Base-by-base conservation (phyloP, 1,140 invertebrate species). In the Calycopis cecrops region DNA sequence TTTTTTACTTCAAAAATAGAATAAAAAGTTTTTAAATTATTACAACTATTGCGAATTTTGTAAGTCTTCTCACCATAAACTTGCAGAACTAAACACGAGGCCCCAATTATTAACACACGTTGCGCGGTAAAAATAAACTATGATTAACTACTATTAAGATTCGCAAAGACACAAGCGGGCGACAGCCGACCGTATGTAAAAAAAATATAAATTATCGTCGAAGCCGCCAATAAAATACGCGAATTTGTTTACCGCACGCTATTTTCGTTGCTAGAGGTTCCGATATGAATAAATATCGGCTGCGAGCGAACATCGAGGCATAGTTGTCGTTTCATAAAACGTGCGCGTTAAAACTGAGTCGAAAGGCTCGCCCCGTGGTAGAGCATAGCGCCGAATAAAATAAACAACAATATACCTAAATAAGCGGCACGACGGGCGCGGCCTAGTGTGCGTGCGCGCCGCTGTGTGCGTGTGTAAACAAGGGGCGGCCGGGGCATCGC, bases 361-460 rank as follows among this genome's bases (percentile, higher is more conserved):
- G 84, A 85, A 86, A 85, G 84, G 80, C 82, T 85, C 79, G 84
- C 79, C 78, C 81, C 78, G 79, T 83, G 84, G 76, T 76, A 84
- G 83, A 85, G 79, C 83, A 84, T 86, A 86, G 83, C 83, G 78
- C 85, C 84, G 83, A 88, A 88, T 88, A 88, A 88, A 88, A 88
- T 88, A 88, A 88, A 88, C 85, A 88, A 88, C 85, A 88, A 88
- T 88, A 88, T 88, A 88, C 83, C 82, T 88, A 88, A 88, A 88
- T 87, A 87, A 83, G 83, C 83, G 74, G 77, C 73, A 76, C 79
- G 78, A 76, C 80, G 82, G 83, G 79, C 73, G 80, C 69, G 81
- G 77, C 71, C 44, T 7, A 35, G 85, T 85, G 84, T 88, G 84
- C 70, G 81, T 79, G 71, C 56, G 65, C 59, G 73, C 33, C 54